Conservation (phyloP, 2,113 vertebrate genomes). For the Peromyscus maniculatus region DNA sequence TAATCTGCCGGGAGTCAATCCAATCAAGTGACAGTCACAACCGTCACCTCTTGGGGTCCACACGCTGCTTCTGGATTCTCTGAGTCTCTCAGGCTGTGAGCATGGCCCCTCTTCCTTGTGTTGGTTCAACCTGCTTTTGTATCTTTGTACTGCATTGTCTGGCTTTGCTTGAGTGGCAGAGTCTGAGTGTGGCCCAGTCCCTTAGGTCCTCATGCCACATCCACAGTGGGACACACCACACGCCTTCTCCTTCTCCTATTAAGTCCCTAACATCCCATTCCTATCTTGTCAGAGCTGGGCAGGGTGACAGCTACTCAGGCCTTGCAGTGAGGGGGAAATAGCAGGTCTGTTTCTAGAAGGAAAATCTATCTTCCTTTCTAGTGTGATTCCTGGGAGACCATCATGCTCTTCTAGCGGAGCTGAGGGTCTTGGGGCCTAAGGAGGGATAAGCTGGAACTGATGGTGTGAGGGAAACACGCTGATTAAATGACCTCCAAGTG, state of each 20-base stretch:
- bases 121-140: neutral
- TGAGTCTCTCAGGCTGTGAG: neutral
- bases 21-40: neutral
- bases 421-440: neutral
- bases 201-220: neutral
- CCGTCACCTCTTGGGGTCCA: too few species aligned
- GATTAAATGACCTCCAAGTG: neutral
- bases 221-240: fast-evolving
- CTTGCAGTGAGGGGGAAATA: neutral
- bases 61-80: neutral
- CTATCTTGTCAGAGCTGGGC: neutral
- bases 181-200: neutral
- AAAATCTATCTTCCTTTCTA: neutral
- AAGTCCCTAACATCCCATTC: neutral
- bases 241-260: neutral
- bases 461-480: neutral
- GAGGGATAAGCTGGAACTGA: neutral
- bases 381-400: neutral
- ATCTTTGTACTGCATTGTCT: neutral
- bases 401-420: neutral
- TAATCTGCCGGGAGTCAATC: neutral
- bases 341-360: neutral
- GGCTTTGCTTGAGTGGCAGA: neutral
- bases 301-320: neutral
- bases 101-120: neutral